Conservation (phyloP, 2,888 invertebrate species). For the Euplexia lucipara region DNA sequence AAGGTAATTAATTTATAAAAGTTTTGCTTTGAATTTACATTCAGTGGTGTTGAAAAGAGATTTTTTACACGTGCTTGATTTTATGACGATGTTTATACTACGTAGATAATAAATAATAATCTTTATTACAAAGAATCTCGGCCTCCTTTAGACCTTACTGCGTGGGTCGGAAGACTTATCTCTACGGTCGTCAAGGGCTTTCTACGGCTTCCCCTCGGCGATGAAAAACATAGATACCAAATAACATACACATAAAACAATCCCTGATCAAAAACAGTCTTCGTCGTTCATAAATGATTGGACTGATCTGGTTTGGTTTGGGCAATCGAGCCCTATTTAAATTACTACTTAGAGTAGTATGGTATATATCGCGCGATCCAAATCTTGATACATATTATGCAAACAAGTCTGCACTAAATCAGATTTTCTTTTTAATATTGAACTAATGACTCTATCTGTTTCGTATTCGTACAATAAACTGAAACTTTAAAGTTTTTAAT, state of each 20-base stretch:
- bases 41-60: neutral
- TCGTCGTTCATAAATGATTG: constrained; percentile 1
- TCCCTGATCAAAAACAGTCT: neutral
- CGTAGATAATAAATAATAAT: neutral
- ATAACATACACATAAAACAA: neutral
- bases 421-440: no score
- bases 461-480: no score
- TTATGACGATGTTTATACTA: constrained; percentile 8
- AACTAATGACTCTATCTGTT: no score
- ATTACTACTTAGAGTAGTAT: neutral
- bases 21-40: neutral
- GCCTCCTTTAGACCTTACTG: neutral
- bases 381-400: no score
- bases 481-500: no score
- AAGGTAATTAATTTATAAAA: constrained; percentile 8
- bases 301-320: neutral
- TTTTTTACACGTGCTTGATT: constrained; percentile 2
- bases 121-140: neutral
- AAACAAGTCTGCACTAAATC: no score
- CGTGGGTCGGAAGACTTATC: neutral
- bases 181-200: neutral
- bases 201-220: constrained; percentile 1
- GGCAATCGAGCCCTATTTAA: no score
- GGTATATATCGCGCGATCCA: neutral
- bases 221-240: neutral